Evolutionary conservation across 2,797 vertebrate genomes (phyloP).

Genomic region (Gadopsis bispinosus): DNA sequence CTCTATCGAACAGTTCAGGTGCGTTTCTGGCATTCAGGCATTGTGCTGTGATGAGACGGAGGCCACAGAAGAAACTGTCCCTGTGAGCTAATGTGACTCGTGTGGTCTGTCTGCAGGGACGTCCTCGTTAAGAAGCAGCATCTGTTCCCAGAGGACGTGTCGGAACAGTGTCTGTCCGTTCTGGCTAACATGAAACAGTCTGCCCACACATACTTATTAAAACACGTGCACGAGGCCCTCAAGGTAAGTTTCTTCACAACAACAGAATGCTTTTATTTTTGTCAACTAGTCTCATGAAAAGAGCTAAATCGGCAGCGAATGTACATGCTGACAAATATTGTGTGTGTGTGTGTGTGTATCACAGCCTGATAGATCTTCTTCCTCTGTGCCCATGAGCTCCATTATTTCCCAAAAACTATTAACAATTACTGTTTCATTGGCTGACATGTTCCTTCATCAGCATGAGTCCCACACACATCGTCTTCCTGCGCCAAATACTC

Average conservation of each 20-base stretch:
- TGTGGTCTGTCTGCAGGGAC: constrained; percentile 62
- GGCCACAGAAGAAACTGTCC: fast-evolving
- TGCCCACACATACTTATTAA: constrained; percentile 67
- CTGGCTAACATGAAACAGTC: constrained; percentile 64
- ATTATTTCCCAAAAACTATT: no score
- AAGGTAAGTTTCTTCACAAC: constrained; percentile 62
- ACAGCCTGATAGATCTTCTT: no score
- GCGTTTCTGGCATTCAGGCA: constrained; percentile 4
- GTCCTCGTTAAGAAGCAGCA: constrained; percentile 49
- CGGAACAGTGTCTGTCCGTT: constrained; percentile 45
- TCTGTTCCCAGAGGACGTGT: constrained; percentile 61
- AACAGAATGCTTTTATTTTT: not conserved
- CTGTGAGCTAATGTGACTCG: not conserved
- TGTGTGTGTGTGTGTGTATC: no score
- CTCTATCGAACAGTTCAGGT: constrained; percentile 89
- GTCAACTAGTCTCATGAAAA: not conserved
- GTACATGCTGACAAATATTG: no score
- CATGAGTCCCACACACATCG: no score
- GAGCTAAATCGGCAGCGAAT: not conserved
- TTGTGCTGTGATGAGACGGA: fast-evolving
- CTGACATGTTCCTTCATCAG: no score
- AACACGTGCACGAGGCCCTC: constrained; percentile 62
- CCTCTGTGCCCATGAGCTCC: no score
- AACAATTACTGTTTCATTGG: no score
- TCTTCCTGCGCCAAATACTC: not conserved